Evolutionary conservation across 2,888 invertebrate genomes (phyloP), one percentile per base, ranked within the genome.

Genomic region (Griposia aprilina): DNA sequence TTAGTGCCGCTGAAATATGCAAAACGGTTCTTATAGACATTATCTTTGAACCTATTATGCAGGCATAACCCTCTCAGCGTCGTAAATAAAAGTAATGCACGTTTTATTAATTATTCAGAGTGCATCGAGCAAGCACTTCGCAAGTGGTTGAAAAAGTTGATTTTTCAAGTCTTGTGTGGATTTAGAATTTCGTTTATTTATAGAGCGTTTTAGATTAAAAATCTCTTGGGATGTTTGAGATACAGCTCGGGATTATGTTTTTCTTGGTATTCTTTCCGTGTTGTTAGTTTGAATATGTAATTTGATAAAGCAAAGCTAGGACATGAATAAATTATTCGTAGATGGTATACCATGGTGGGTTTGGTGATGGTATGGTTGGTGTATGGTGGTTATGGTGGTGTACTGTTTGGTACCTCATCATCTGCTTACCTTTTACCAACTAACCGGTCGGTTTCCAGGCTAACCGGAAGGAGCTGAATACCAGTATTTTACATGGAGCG

Each of bases 21-120:
- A 90, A 90, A 92, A 87, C 76, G 80, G 82, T 86, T 90, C 87
- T 88, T 88, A 87, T 84, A 83, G 83, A 86, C 90, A 89, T 88
- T 90, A 90, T 88, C 89, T 89, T 87, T 86, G 82, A 87, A 85
- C 83, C 78, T 85, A 86, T 86, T 87, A 86, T 87, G 81, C 84
- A 84, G 68, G 78, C 74, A 77, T 84, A 80, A 83, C 84, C 83
- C 74, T 83, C 86, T 77, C 68, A 78, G 76, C 81, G 71, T 71
- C 65, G 73, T 86, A 88, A 88, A 89, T 89, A 90, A 86, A 87
- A 87, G 86, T 88, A 87, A 88, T 88, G 87, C 84, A 88, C 87
- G 84, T 88, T 88, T 86, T 87, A 90, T 92, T 92, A 91, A 92
- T 92, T 90, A 92, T 91, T 91, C 90, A 89, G 88, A 91, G 90